Conservation (phyloP, 2,888 invertebrate species). For the Lobophora halterata region DNA sequence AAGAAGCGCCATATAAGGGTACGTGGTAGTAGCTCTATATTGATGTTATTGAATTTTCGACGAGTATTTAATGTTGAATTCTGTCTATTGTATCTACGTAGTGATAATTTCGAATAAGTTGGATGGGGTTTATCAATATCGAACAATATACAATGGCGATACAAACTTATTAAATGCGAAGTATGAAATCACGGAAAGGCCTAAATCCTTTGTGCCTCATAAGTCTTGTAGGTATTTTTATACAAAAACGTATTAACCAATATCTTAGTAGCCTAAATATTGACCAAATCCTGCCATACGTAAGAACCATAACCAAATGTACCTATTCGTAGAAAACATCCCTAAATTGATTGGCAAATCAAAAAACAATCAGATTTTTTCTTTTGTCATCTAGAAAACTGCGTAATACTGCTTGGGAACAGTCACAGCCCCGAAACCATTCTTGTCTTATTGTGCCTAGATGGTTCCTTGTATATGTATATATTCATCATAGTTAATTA, state of each 20-base stretch:
- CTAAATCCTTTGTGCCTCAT: too few species aligned
- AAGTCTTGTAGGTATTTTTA: too few species aligned
- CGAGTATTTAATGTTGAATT: slow-evolving; percentile 15
- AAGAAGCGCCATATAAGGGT: slow-evolving; percentile 3
- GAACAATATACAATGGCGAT: too few species aligned
- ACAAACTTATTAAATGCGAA: too few species aligned
- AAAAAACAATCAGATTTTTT: slow-evolving; percentile 2
- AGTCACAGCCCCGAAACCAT: slow-evolving; percentile 2
- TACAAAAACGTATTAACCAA: too few species aligned
- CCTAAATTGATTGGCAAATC: background rate
- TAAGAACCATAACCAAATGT: slow-evolving; percentile 7
- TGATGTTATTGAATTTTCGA: slow-evolving; percentile 10
- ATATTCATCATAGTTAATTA: slow-evolving; percentile 29
- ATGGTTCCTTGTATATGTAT: slow-evolving; percentile 36
- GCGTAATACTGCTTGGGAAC: background rate
- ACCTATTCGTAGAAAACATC: slow-evolving; percentile 4
- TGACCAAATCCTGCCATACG: slow-evolving; percentile 14
- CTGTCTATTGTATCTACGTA: slow-evolving; percentile 8
- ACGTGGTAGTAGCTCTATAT: slow-evolving; percentile 6
- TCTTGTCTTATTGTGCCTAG: slow-evolving; percentile 29
- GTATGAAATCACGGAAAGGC: too few species aligned
- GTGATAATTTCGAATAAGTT: slow-evolving; percentile 3
- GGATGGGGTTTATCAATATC: background rate
- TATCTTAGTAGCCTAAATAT: too few species aligned
- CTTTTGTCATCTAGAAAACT: slow-evolving; percentile 1